A percentile compares a stretch with the other conserved stretches of the same genome.
Evolutionary conservation across 1,140 invertebrate species (phyloP).

Genomic region (Drosophila truncata): DNA sequence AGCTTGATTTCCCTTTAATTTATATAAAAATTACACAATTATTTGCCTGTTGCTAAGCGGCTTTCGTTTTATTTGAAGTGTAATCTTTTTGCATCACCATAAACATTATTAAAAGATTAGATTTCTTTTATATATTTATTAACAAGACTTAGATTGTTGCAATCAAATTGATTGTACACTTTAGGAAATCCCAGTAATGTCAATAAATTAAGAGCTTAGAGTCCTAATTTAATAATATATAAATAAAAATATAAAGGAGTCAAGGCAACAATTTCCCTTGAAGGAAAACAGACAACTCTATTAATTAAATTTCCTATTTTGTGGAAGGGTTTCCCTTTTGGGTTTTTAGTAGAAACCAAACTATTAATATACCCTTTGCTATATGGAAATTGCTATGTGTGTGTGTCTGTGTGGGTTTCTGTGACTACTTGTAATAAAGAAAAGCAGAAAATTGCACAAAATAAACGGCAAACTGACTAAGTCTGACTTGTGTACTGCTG

Average conservation of each 20-base stretch:
- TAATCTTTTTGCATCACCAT: constrained; percentile 15
- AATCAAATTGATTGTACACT: constrained; percentile 6
- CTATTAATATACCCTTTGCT: background rate
- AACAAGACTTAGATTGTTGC: constrained; percentile 8
- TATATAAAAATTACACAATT: constrained; percentile 7
- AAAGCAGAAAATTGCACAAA: constrained; percentile 41
- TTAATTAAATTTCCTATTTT: background rate
- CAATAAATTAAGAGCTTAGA: constrained; percentile 1
- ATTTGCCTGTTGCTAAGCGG: constrained; percentile 17
- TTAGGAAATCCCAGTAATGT: constrained; percentile 7
- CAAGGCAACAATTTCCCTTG: too few species aligned
- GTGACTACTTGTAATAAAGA: constrained; percentile 41
- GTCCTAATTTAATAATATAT: background rate
- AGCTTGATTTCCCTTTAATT: background rate
- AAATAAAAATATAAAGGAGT: background rate
- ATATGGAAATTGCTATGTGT: constrained; percentile 25
- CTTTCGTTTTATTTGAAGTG: background rate
- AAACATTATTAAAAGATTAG: constrained; percentile 36
- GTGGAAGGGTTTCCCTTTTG: background rate
- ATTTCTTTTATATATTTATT: constrained; percentile 33
- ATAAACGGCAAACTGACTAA: constrained; percentile 38
- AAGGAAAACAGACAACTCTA: background rate
- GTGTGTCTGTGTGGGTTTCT: constrained; percentile 16
- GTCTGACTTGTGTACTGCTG: constrained; percentile 13
- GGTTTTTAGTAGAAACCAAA: constrained; percentile 4